Percentiles rank a stretch among this genome's conserved stretches.
These are phyloP conservation scores for Ladona fulva DNA, from an alignment of 1,140 invertebrate species.

Conservation along the genomic window DNA sequence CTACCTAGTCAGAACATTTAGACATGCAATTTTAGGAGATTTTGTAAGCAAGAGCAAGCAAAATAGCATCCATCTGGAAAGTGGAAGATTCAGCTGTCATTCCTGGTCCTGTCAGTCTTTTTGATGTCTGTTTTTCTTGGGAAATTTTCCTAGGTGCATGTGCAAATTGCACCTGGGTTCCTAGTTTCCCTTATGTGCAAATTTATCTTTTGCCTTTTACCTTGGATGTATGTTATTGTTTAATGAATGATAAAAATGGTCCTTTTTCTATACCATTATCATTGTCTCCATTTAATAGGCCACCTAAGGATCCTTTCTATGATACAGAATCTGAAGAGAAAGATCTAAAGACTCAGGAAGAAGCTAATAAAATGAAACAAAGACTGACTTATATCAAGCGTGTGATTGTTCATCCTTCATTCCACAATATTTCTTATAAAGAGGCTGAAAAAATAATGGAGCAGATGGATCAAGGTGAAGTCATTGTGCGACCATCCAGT, in stretches of 20 bases:
- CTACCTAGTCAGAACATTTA: no score
- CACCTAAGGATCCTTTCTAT: conserved; percentile 83
- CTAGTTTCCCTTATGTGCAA: no score
- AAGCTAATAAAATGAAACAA: conserved; percentile 69
- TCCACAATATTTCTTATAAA: conserved; percentile 91
- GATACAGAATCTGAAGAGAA: conserved; percentile 78
- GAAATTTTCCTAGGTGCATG: no score
- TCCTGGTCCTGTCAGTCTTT: no score
- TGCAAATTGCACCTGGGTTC: no score
- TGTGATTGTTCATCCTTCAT: conserved; percentile 95
- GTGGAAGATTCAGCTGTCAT: no score
- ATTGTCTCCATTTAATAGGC: conserved; percentile 41
- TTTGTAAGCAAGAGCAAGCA: no score
- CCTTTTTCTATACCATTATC: conserved; percentile 15
- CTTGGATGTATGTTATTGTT: neutral
- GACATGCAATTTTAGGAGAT: no score
- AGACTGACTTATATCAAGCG: conserved; percentile 81
- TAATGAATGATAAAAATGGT: neutral
- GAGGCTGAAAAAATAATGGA: conserved; percentile 87
- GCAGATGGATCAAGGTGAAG: conserved; percentile 91
- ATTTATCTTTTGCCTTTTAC: no score
- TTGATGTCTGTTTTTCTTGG: no score
- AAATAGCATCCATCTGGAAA: no score
- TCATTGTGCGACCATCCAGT: conserved; percentile 90
- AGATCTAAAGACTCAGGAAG: conserved; percentile 67